These are phyloP conservation scores for Galerucella pusilla DNA, from an alignment of 2,888 invertebrate genomes.

Conservation along the genomic window DNA sequence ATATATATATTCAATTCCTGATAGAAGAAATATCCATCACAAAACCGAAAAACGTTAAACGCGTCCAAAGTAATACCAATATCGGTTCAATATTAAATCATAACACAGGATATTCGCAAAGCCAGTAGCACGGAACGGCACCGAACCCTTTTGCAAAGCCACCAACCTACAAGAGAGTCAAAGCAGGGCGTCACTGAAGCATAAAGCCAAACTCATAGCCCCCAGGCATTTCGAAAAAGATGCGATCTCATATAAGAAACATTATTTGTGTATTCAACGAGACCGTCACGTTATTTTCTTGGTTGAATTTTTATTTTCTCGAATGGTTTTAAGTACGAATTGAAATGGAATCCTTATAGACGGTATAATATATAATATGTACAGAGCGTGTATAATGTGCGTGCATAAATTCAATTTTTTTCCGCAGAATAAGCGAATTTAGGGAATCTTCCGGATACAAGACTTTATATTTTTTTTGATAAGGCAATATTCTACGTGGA, in stretches of 20 bases:
- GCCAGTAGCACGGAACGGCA: conserved; percentile 32
- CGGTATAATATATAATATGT: background rate
- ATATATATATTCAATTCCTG: conserved; percentile 6
- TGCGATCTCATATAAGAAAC: conserved; percentile 37
- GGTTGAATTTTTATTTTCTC: conserved; percentile 23
- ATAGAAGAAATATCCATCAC: conserved; percentile 10
- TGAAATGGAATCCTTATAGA: background rate
- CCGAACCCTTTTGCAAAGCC: conserved; percentile 31
- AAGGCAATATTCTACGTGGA: too few relatives aligned
- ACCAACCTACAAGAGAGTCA: conserved; percentile 28
- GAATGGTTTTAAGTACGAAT: conserved; percentile 2
- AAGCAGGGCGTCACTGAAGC: conserved; percentile 29
- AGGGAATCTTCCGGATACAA: too few relatives aligned
- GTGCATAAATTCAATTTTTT: too few relatives aligned
- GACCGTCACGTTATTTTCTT: conserved; percentile 30
- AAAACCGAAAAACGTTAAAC: conserved; percentile 22
- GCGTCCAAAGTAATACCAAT: conserved; percentile 31
- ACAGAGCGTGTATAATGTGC: too few relatives aligned
- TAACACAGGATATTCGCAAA: conserved; percentile 36
- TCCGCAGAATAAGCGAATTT: too few relatives aligned
- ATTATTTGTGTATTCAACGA: conserved; percentile 35
- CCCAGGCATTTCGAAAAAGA: conserved; percentile 30
- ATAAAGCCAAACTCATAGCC: conserved; percentile 36
- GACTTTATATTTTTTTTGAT: too few relatives aligned
- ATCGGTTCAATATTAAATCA: conserved; percentile 36